Base-by-base conservation (phyloP, 2,113 vertebrate species). In the Mustela lutreola region DNA sequence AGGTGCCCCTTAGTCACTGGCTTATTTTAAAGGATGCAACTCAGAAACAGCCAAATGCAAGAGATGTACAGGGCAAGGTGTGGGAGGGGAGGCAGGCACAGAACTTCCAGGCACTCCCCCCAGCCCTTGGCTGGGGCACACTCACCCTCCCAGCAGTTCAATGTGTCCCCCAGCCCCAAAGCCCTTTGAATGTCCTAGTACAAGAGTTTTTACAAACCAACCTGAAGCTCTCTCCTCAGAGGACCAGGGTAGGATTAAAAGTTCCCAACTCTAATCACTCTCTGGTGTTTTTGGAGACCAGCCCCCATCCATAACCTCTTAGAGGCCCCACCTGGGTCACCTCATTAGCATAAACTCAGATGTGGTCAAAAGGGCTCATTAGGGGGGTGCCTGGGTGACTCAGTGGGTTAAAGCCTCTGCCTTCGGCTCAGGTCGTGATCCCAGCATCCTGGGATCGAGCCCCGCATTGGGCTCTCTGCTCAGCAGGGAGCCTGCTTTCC, bases 71-170 rank as follows among this genome's bases (percentile, higher is more conserved):
- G 63, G 19, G 50, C 24, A 26, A 11, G 31, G 62, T 0, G 2
- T 11, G 26, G 39, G 58, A 10, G 14, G 3, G 3, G 78, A 50
- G 75, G 12, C 16, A 11, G 45, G 33, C 14, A 0, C 1, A 1
- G 9, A 50, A 36, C 15, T 28, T 22, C 39, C 18, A 0, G 4
- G 15, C 53, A 56, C 53, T 16, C 48, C 53, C 1, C 45, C n/a
- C 1, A 31, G 15, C 53, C n/a, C 0, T 33, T 1, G 6, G 1
- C 60, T 9, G 24, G 10, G 65, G 36, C 0, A 0, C 5, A 9
- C 39, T 12, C 79, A 6, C n/a, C 26, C 45, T 50, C 36, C 12
- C 4, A 1, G 31, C 7, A 21, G 24, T 11, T 60, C 21, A 11
- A 0, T 5, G 4, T 15, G 31, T 10, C 63, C 11, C 33, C 7